Base-by-base conservation (phyloP, 2,797 vertebrate genomes). In the Phalanger gymnotis region DNA sequence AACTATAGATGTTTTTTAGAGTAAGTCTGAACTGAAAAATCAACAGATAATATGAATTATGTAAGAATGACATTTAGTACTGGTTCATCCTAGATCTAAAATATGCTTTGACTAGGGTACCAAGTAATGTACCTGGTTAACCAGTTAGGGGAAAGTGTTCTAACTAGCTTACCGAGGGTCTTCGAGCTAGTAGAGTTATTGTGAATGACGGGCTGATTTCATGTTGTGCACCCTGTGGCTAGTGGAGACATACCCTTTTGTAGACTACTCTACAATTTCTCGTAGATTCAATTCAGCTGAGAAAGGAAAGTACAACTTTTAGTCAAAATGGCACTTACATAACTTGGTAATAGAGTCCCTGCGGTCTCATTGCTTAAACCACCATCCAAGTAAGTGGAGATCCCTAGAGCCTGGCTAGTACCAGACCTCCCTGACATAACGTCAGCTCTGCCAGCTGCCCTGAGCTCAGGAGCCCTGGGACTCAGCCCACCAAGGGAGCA, bases 1-100 rank as follows among this genome's bases (percentile, higher is more conserved):
- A 94, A 95, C 25, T 92, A 30, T 51, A 0, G 53, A 0, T 90
- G 2, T 61, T 90, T 92, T 96, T 90, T 56, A 91, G 16, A n/a
- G 92, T 5, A 94, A 94, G 25, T 95, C 61, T 94, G 54, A 94
- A 90, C 52, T 95, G 94, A 94, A 95, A 92, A 91, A 40, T 54
- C 56, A 27, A 66, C 61, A 90, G 53, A 52, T 94, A 52, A 94
- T 92, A 61, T 94, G 53, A 93, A 92, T 51, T 95, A 90, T 96
- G 40, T 27, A 93, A 54, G 52, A 61, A 53, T 54, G 9, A 66
- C 90, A 92, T 66, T 93, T 54, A 92, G 91, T 61, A 92, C 22
- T 93, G 27, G 47, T 81, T 95, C 94, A 91, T 90, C 92, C 90
- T 93, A 93, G 81, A 81, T 73, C 40, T 56, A 52, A 0, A 87